Evolutionary conservation across 1,140 invertebrate species (phyloP).

Genomic region (Lepidurus packardi): DNA sequence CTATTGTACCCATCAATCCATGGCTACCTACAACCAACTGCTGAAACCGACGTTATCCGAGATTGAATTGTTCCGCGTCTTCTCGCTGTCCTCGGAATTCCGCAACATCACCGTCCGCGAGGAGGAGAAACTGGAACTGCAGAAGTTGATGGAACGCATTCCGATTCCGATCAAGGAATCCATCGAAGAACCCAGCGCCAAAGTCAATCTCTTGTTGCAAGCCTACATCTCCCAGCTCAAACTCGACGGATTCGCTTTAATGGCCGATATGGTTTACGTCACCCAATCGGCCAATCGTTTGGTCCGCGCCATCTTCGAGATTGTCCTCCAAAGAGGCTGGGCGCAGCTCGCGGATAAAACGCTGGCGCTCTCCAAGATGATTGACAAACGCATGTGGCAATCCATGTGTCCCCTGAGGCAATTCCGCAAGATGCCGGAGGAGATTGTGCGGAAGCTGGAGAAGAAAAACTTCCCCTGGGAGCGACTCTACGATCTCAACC

Average conservation of each 20-base stretch:
- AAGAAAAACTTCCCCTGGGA: constrained; percentile 96
- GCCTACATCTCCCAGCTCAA: constrained; percentile 98
- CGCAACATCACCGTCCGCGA: constrained; percentile 89
- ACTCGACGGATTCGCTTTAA: constrained; percentile 94
- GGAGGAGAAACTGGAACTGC: constrained; percentile 95
- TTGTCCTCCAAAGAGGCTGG: constrained; percentile 84
- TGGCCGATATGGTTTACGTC: constrained; percentile 99
- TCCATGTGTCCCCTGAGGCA: constrained; percentile 97
- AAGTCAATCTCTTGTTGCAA: constrained; percentile 91
- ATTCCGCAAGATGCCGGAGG: constrained; percentile 96
- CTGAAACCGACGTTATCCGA: constrained; percentile 94
- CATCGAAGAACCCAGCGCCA: constrained; percentile 96
- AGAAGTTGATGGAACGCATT: constrained; percentile 94
- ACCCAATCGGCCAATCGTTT: constrained; percentile 94
- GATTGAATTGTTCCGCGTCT: constrained; percentile 97
- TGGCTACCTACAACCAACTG: constrained; percentile 93
- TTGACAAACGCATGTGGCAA: constrained; percentile 98
- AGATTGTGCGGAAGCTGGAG: constrained; percentile 96
- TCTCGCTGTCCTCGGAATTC: constrained; percentile 94
- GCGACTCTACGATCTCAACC: constrained; percentile 89
- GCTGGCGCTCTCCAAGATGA: constrained; percentile 95
- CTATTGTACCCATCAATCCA: constrained; percentile 96
- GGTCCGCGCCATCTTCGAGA: constrained; percentile 96
- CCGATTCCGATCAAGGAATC: constrained; percentile 99
- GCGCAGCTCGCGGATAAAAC: constrained; percentile 95